These are phyloP conservation scores for Teinopalpus imperialis DNA, from an alignment of 2,888 invertebrate genomes.

Conservation along the genomic window DNA sequence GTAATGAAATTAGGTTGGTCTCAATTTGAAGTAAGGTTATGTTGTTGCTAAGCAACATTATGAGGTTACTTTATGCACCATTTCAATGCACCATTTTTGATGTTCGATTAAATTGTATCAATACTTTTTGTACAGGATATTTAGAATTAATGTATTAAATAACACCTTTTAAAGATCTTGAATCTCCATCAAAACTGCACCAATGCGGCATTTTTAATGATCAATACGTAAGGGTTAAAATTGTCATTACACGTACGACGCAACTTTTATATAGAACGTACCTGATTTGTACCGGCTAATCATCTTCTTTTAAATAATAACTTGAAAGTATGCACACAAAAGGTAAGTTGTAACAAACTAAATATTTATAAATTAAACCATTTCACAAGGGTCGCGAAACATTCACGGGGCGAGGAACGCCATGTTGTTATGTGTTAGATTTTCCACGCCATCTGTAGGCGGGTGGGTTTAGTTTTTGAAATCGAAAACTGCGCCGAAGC, in stretches of 20 bases:
- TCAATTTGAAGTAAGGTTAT: slow-evolving; percentile 22
- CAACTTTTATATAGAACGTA: slow-evolving; percentile 32
- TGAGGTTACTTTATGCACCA: slow-evolving; percentile 52
- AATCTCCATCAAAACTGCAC: slow-evolving; percentile 1
- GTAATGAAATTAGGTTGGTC: too few species aligned
- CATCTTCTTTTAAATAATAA: slow-evolving; percentile 32
- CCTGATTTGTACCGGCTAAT: slow-evolving; percentile 39
- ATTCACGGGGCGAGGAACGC: slow-evolving; percentile 42
- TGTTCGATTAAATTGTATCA: too few species aligned
- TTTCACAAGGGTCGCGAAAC: slow-evolving; percentile 45
- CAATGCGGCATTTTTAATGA: slow-evolving; percentile 31
- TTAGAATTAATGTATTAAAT: too few species aligned
- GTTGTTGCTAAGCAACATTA: slow-evolving; percentile 66
- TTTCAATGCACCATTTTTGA: slow-evolving; percentile 53
- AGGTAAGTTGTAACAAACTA: slow-evolving; percentile 29
- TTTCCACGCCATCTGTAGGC: slow-evolving; percentile 53
- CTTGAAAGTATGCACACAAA: slow-evolving; percentile 26
- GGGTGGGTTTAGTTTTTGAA: slow-evolving; percentile 33
- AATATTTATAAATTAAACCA: slow-evolving; percentile 33
- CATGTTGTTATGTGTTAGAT: slow-evolving; percentile 43
- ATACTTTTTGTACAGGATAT: too few species aligned
- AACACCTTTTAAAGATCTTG: too few species aligned
- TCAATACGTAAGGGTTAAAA: slow-evolving; percentile 46
- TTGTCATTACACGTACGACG: slow-evolving; percentile 28
- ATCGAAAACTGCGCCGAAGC: slow-evolving; percentile 4